Conservation (phyloP, 2,797 vertebrate species). For the Coregonus ussuriensis region DNA sequence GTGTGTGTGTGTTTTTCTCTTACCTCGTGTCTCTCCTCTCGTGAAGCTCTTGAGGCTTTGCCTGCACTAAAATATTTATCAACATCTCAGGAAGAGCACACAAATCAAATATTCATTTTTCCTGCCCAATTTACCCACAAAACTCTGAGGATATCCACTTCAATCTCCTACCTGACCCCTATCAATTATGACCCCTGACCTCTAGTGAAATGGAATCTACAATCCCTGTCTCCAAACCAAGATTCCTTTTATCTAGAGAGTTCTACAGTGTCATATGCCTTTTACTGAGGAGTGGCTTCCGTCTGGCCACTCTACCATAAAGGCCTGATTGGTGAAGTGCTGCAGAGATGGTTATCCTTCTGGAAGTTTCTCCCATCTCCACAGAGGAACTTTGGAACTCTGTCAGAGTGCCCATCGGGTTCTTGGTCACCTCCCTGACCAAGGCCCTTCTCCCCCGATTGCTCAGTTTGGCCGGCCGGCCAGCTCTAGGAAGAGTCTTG, state of each 20-base stretch:
- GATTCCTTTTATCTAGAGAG: neutral
- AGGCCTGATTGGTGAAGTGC: too few relatives aligned
- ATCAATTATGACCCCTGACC: conserved; percentile 38
- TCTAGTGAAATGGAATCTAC: conserved; percentile 26
- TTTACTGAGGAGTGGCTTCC: too few relatives aligned
- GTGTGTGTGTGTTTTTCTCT: conserved; percentile 8
- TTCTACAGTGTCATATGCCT: too few relatives aligned
- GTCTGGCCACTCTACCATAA: too few relatives aligned
- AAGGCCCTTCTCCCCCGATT: too few relatives aligned
- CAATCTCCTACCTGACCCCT: conserved; percentile 4
- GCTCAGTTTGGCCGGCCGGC: too few relatives aligned
- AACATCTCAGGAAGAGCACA: conserved; percentile 43
- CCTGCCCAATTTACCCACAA: conserved; percentile 53
- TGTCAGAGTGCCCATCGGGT: too few relatives aligned
- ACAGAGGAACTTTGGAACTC: too few relatives aligned
- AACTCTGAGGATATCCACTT: conserved; percentile 44
- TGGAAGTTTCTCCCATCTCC: too few relatives aligned
- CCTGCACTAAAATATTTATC: conserved; percentile 66
- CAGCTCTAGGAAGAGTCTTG: too few relatives aligned
- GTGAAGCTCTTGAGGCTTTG: conserved; percentile 45
- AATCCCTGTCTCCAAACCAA: neutral
- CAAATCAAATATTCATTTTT: conserved; percentile 68
- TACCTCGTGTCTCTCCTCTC: conserved; percentile 40
- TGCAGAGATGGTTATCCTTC: too few relatives aligned
- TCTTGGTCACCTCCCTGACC: too few relatives aligned